Evolutionary conservation across 23 tunicate genomes (phyloP), one percentile per base, ranked within the genome.

Genomic region (Ciona savignyi): DNA sequence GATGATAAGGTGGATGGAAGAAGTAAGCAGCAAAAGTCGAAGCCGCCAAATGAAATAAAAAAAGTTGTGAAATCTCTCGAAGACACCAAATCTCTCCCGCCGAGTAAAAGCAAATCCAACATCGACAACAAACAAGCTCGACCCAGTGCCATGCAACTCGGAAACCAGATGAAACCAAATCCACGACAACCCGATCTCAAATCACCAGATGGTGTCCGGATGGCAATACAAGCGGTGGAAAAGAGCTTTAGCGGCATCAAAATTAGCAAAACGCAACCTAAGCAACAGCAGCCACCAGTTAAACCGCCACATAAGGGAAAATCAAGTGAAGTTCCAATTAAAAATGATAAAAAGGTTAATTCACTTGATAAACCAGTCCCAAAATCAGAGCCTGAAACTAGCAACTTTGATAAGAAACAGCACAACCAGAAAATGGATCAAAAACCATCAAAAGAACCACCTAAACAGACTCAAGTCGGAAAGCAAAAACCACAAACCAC

Each of bases 181-280:
- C 56, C 25, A 51, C 49, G 9, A 68, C 6, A 15, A 68, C 35
- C 29, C 35, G 6, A 4, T 4, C 35, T 27, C 9, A 35, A 28
- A 22, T 20, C 35, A 3, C 34, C 23, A 6, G 23, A 23, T 22
- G 23, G 35, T 4, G 23, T 20, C 34, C 27, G 23, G 6, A 4
- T 30, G 73, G 35, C 34, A 22, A 68, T 20, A 4, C 73, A 68
- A 22, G 35, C 35, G 35, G 29, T 30, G 73, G 56, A 42, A 42
- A 42, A 42, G 15, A 42, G 56, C 56, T 6, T 42, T 6, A 42
- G 11, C 56, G 15, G 56, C 15, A 42, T 42, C 9, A 42, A 42
- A 42, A 42, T 42, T 15, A 42, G 11, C 56, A 42, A 42, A 42
- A 42, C 56, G 15, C 56, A 9, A 42, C 11, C 56, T 6, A 42